These are phyloP conservation scores for Oncorhynchus mykiss DNA, from an alignment of 2,113 vertebrate species.

Conservation along the genomic window DNA sequence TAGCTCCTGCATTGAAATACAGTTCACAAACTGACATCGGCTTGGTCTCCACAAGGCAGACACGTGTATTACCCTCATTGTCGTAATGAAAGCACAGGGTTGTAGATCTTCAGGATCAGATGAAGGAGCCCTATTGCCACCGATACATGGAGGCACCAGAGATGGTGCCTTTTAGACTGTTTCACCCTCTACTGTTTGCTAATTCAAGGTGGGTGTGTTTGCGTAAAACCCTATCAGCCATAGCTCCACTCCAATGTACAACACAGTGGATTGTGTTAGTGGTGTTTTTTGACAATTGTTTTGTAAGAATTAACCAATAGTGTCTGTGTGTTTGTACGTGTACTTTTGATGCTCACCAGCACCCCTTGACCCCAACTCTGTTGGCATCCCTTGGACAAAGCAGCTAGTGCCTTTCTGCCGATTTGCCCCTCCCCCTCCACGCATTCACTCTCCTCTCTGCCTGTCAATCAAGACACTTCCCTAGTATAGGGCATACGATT, in stretches of 20 bases:
- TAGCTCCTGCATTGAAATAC: background rate
- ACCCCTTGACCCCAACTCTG: background rate
- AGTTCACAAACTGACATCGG: background rate
- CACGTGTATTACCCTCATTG: too few species aligned
- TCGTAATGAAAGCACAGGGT: background rate
- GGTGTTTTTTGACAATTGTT: too few species aligned
- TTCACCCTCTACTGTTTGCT: too few species aligned
- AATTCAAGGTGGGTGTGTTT: background rate
- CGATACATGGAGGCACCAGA: background rate
- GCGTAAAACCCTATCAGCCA: background rate
- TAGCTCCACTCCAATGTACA: background rate
- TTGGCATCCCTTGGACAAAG: constrained; percentile 17
- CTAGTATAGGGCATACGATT: constrained; percentile 4
- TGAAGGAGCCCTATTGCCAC: background rate
- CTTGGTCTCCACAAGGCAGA: background rate
- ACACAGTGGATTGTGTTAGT: too few species aligned
- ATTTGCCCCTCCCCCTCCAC: constrained; percentile 17
- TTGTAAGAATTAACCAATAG: background rate
- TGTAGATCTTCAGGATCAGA: background rate
- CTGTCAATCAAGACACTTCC: constrained; percentile 14
- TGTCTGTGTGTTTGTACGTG: background rate
- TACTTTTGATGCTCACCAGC: background rate
- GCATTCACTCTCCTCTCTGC: constrained; percentile 9
- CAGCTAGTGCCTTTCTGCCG: constrained; percentile 58
- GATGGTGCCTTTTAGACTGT: too few species aligned